Conservation (phyloP, 2,797 vertebrate species). For the Anguilla anguilla region DNA sequence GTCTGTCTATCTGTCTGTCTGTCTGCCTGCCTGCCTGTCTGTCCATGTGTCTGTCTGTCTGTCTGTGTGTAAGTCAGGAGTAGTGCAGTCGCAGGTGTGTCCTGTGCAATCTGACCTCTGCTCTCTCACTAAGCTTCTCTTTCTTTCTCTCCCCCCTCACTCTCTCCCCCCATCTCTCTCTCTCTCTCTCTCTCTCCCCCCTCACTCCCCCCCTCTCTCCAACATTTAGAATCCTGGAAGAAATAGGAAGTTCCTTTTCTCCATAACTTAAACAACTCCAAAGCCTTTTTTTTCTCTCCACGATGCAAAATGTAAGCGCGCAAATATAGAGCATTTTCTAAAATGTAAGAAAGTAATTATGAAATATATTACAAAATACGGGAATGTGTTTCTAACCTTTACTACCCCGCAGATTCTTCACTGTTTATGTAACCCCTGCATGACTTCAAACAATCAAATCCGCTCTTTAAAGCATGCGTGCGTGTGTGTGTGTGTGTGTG, state of each 20-base stretch:
- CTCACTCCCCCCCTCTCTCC: too few species aligned
- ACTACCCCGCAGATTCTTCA: conserved; percentile 70
- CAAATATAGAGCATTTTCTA: neutral
- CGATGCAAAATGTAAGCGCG: conserved; percentile 47
- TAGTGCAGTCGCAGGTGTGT: neutral
- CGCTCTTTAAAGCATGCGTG: conserved; percentile 65
- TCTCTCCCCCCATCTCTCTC: neutral
- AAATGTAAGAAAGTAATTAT: neutral
- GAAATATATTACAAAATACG: conserved; percentile 44
- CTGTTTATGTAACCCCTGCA: conserved; percentile 68
- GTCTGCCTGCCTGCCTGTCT: too few species aligned
- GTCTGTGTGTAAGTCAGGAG: neutral
- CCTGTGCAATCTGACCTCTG: neutral
- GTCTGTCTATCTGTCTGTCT: too few species aligned
- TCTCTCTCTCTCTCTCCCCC: too few species aligned
- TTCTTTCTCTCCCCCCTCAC: neutral
- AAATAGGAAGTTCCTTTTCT: neutral
- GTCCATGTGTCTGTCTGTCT: too few species aligned
- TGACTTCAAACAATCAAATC: conserved; percentile 72
- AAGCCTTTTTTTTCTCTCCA: conserved; percentile 62
- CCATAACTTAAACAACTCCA: conserved; percentile 32
- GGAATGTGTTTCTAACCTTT: conserved; percentile 74
- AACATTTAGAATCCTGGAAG: neutral
- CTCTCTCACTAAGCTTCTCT: neutral
- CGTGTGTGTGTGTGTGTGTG: conserved; percentile 31